Evolutionary conservation across 2,113 vertebrate genomes (phyloP), one percentile per base, ranked within the genome.

Genomic region (Pipa parva): DNA sequence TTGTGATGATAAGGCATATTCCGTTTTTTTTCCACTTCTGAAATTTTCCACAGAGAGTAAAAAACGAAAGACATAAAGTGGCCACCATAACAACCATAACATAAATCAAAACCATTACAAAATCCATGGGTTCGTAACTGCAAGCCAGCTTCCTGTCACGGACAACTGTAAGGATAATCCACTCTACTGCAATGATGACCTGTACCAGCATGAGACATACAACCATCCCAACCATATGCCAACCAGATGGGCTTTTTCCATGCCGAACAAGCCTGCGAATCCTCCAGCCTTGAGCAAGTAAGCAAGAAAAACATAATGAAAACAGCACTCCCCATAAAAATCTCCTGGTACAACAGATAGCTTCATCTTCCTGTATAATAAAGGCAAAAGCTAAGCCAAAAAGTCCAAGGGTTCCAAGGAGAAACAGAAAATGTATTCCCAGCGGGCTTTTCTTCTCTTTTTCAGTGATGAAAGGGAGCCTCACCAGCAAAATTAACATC

Each of bases 301-400:
- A 80, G 76, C 95, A 97, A 1, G 96, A 95, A 78, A 98, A 98
- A 81, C 96, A 97, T 33, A 97, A 74, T 0, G 96, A 90, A 24
- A 98, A 98, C 56, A 92, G 83, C 60, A 92, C 89, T 6, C 96
- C 96, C 95, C 96, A 98, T 0, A 96, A 86, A 59, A 94, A 92
- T 4, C 96, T 83, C 39, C 93, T 92, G 4, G 92, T 80, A 0
- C 91, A 84, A 74, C 96, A 98, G 49, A 97, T 80, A 0, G 74
- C 83, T 74, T 97, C 94, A 1, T 94, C 92, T 72, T 87, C 87
- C n/a, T 90, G 90, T 1, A 98, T 93, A 74, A 98, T 93, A 84
- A 94, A 98, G 3, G 93, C 92, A 3, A 98, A 97, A 0, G 93
- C 90, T 80, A 98, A 89, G 75, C 90, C 88, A 0, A 97, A 98